Base-by-base conservation (phyloP, 1,140 invertebrate genomes). In the Trichonephila clavata region DNA sequence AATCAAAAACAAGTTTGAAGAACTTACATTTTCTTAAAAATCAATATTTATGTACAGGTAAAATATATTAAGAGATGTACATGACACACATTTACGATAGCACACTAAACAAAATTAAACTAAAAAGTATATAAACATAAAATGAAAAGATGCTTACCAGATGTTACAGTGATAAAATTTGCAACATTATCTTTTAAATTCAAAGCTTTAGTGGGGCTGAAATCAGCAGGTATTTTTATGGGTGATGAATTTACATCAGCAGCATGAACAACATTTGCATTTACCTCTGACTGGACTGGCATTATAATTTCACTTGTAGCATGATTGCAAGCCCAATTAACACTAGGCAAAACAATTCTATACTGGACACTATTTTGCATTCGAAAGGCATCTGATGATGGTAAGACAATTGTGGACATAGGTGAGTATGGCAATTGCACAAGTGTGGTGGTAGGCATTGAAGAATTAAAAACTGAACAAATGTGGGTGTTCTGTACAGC, bases 111-210 rank as follows among this genome's bases (percentile, higher is more conserved):
- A 50, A 7, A 50, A 0, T 50, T 50, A 50, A 50, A 50, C 32
- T 39, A 50, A 50, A 50, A 50, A 50, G 10, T 50, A 50, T 13
- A 13, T 10, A 50, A 0, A 2, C 7, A 13, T 50, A 7, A 7
- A 27, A 68, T 68, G 3, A 68, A 24, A 83, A n/a, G 21, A 3
- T 18, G 60, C 84, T 86, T 86, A 86, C 84, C 84, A 86, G 84
- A 86, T 61, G 84, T 8, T 18, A 86, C 84, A 14, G 83, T 86
- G n/a, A 86, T 43, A 86, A 61, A 61, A 32, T 61, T 61, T 13
- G 21, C 84, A 86, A 86, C 65, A 71, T n/a, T 27, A 71, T n/a
- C 24, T 81, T 32, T 43, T 2, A 21, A 21, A 6, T 14, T 20
- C 14, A 86, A 61, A 27, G 84, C 21, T 20, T 86, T 86, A 24